phyloP scores from a whole-genome alignment of 2,888 invertebrate genomes.

The Anthrax anthrax region DNA sequence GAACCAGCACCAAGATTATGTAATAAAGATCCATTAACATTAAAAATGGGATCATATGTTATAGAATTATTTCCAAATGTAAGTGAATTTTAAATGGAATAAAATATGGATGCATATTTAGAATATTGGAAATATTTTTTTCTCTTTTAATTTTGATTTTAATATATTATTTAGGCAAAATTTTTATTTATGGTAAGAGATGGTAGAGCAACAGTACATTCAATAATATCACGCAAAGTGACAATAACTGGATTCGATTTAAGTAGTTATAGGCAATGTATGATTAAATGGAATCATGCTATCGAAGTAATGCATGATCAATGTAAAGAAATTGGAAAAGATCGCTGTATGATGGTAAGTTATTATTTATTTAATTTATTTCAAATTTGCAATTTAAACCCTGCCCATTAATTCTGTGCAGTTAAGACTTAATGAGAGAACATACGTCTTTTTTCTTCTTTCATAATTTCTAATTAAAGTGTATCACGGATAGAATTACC shows the following conservation, averaged over 20 bases:
- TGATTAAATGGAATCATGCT: slow-evolving; percentile 93
- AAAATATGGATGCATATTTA: no score
- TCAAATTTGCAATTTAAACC: no score
- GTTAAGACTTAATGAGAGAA: no score
- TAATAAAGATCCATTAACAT: slow-evolving; percentile 97
- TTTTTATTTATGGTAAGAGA: slow-evolving; percentile 98
- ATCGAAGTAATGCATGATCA: slow-evolving; percentile 89
- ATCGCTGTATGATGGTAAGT: slow-evolving; percentile 59
- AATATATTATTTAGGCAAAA: slow-evolving; percentile 45
- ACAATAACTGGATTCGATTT: slow-evolving; percentile 74
- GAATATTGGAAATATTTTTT: neutral
- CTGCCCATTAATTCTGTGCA: no score
- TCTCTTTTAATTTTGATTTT: neutral
- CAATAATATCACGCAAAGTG: slow-evolving; percentile 90
- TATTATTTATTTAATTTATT: no score
- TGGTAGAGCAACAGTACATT: slow-evolving; percentile 96
- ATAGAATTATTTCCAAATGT: slow-evolving; percentile 86
- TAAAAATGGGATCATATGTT: slow-evolving; percentile 93
- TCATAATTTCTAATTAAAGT: no score
- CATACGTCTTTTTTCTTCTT: no score
- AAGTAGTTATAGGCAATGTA: slow-evolving; percentile 82
- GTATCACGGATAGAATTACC: no score
- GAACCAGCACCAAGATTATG: slow-evolving; percentile 88
- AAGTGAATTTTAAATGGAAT: slow-evolving; percentile 13
- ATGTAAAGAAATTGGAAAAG: slow-evolving; percentile 66